These are phyloP conservation scores for Drosophila jambulina DNA, from an alignment of 1,140 invertebrate genomes.

Conservation along the genomic window DNA sequence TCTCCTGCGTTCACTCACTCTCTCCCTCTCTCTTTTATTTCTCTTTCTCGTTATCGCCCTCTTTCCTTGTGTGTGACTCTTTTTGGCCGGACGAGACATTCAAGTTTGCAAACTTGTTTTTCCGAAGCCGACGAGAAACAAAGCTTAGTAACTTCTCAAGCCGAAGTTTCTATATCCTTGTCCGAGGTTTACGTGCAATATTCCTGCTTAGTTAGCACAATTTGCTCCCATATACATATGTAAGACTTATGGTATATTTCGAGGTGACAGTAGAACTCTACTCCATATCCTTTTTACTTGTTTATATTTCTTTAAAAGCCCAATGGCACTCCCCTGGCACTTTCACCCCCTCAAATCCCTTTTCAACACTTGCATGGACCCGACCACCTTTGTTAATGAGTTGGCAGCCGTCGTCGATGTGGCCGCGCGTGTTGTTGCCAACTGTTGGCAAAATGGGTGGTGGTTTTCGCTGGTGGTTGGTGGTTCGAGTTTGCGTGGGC, in stretches of 20 bases:
- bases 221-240: not conserved
- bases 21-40: constrained; percentile 6
- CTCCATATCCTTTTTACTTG: constrained; percentile 3
- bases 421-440: constrained; percentile 38
- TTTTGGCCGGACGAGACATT: constrained; percentile 22
- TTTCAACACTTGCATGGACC: not conserved
- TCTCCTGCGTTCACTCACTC: constrained; percentile 2
- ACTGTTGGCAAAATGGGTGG: constrained; percentile 69
- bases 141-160: constrained; percentile 10
- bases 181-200: not conserved
- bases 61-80: constrained; percentile 14
- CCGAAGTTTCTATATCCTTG: constrained; percentile 7
- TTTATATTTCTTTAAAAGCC: constrained; percentile 5
- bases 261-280: not conserved
- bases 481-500: constrained; percentile 48
- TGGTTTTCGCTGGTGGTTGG: constrained; percentile 33
- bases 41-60: constrained; percentile 10
- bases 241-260: not conserved
- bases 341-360: not conserved
- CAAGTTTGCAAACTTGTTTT: constrained; percentile 66
- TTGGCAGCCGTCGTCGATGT: constrained; percentile 49
- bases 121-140: constrained; percentile 22
- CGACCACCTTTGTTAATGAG: constrained; percentile 67
- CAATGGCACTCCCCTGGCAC: constrained; percentile 6
- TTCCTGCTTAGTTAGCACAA: not conserved